phyloP scores from a whole-genome alignment of 2,113 vertebrate genomes.

The Sceloporus tristichus region DNA sequence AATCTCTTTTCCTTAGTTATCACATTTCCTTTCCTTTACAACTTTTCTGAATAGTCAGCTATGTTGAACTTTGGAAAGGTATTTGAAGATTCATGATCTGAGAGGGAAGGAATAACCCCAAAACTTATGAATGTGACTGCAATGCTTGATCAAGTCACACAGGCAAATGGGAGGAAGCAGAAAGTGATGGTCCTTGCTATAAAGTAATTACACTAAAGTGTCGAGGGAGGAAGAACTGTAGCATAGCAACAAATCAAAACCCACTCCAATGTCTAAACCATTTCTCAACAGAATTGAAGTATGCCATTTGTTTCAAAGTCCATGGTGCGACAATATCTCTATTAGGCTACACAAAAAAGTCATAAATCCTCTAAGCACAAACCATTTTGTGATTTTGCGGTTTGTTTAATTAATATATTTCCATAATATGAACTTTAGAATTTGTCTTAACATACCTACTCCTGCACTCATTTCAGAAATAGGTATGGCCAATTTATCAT shows the following conservation, averaged over 20 bases:
- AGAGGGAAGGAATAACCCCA: not conserved
- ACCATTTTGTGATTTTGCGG: too few species aligned
- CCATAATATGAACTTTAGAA: too few species aligned
- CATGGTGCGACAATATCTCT: too few species aligned
- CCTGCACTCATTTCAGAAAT: too few species aligned
- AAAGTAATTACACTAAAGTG: conserved; percentile 48
- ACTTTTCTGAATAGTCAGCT: not conserved
- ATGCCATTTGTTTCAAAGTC: not conserved
- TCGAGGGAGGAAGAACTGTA: conserved; percentile 26
- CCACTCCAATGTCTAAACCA: conserved; percentile 46
- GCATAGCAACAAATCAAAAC: conserved; percentile 24
- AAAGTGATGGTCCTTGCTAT: not conserved
- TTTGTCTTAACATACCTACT: too few species aligned
- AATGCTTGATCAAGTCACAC: not conserved
- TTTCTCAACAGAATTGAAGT: conserved; percentile 34
- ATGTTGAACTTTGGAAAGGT: not conserved
- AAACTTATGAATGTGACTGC: not conserved
- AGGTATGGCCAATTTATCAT: too few species aligned
- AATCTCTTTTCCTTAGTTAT: too few species aligned
- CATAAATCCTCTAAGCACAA: too few species aligned
- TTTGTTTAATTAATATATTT: too few species aligned
- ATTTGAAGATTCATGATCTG: not conserved
- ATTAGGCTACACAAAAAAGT: too few species aligned
- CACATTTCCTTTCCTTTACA: too few species aligned
- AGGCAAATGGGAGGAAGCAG: not conserved